phyloP scores from a whole-genome alignment of 2,797 vertebrate species.

The Hemitrygon akajei region DNA sequence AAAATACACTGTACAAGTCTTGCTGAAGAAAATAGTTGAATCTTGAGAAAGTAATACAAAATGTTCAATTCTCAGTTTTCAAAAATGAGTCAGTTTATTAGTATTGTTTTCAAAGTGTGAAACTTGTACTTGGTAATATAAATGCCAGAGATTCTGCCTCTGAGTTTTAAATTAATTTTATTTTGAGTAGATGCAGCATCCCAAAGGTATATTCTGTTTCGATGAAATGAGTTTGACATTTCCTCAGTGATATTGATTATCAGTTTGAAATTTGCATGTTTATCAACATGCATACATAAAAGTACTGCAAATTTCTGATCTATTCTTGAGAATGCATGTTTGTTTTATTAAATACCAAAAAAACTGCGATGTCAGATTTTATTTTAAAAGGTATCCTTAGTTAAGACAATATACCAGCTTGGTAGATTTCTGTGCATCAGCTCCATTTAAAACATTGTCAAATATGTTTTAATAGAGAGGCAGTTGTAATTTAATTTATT shows the following conservation, averaged over 20 bases:
- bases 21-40: not conserved
- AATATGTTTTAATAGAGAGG: not conserved
- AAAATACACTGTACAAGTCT: not conserved
- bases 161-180: not conserved
- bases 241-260: not conserved
- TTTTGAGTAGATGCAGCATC: not conserved
- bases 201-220: not conserved
- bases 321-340: not conserved
- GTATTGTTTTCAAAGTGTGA: not conserved
- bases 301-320: not conserved
- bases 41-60: not conserved
- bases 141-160: not conserved
- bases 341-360: not conserved
- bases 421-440: not conserved
- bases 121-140: not conserved
- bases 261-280: not conserved
- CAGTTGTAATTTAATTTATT: no score
- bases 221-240: not conserved
- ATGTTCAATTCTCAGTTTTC: not conserved
- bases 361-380: not conserved
- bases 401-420: no score
- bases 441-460: not conserved
- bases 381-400: no score
- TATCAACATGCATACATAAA: not conserved
- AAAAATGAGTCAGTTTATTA: not conserved